Evolutionary conservation across 2,797 vertebrate species (phyloP).

Genomic region (Neopelma chrysocephalum): DNA sequence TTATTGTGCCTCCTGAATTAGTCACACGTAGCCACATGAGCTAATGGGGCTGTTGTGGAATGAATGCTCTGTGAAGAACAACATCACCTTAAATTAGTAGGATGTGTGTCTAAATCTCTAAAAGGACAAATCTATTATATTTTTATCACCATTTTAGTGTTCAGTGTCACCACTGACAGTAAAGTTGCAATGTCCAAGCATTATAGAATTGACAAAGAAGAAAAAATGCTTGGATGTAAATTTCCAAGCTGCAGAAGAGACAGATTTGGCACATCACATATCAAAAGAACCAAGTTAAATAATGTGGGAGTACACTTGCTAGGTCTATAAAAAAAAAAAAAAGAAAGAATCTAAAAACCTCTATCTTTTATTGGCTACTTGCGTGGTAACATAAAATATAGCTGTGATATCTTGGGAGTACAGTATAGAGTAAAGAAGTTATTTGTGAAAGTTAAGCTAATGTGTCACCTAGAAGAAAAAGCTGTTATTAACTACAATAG

Average conservation of each 20-base stretch:
- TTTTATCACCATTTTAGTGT: neutral
- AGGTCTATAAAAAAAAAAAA: neutral
- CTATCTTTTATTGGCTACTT: neutral
- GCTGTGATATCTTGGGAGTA: neutral
- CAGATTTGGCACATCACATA: neutral
- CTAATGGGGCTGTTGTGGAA: neutral
- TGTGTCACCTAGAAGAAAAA: neutral
- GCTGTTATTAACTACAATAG: neutral
- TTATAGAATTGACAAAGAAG: neutral
- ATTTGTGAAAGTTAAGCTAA: conserved; percentile 14
- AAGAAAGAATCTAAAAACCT: neutral
- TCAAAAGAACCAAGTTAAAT: neutral
- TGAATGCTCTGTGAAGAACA: neutral
- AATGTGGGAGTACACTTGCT: neutral
- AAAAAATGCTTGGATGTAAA: neutral
- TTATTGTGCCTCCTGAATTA: neutral
- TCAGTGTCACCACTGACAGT: neutral
- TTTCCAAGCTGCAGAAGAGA: neutral
- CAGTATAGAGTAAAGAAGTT: neutral
- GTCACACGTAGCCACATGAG: fast-evolving
- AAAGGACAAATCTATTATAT: neutral
- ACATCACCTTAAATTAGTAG: neutral
- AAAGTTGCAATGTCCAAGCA: neutral
- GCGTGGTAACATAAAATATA: neutral
- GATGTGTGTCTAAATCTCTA: fast-evolving